phyloP scores from a whole-genome alignment of 2,113 vertebrate species.

The Asarcornis scutulata region DNA sequence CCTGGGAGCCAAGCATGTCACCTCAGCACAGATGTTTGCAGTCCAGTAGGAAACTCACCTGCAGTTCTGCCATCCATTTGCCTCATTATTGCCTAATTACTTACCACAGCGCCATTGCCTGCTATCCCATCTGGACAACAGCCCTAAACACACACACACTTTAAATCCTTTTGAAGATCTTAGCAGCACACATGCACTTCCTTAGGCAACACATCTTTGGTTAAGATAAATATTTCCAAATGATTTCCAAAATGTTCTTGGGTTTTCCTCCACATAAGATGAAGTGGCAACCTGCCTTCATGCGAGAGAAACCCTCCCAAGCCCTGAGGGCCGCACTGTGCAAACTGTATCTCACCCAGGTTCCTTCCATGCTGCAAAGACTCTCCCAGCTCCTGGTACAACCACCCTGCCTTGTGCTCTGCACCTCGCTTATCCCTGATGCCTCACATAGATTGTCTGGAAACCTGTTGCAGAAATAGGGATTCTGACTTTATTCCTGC shows the following conservation, averaged over 20 bases:
- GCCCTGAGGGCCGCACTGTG: not conserved
- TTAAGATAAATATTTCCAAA: not conserved
- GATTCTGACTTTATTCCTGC: not conserved
- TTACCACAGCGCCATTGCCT: not conserved
- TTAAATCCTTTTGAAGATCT: not conserved
- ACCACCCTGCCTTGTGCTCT: not conserved
- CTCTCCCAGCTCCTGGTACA: not conserved
- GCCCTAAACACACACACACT: accelerated
- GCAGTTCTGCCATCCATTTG: not conserved
- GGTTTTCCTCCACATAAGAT: not conserved
- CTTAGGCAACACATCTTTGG: not conserved
- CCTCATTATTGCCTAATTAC: not conserved
- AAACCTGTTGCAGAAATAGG: not conserved
- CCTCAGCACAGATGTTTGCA: not conserved
- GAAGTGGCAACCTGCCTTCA: not conserved
- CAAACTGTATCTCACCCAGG: not conserved
- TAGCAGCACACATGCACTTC: not conserved
- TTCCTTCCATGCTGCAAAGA: not conserved
- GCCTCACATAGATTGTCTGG: not conserved
- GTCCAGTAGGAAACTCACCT: not conserved
- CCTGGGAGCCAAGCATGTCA: not conserved
- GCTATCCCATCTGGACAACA: not conserved
- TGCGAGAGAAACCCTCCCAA: not conserved
- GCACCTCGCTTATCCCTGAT: not conserved
- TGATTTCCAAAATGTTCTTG: not conserved